Evolutionary conservation across 1,140 invertebrate species (phyloP).

Genomic region (Macrobrachium nipponense): DNA sequence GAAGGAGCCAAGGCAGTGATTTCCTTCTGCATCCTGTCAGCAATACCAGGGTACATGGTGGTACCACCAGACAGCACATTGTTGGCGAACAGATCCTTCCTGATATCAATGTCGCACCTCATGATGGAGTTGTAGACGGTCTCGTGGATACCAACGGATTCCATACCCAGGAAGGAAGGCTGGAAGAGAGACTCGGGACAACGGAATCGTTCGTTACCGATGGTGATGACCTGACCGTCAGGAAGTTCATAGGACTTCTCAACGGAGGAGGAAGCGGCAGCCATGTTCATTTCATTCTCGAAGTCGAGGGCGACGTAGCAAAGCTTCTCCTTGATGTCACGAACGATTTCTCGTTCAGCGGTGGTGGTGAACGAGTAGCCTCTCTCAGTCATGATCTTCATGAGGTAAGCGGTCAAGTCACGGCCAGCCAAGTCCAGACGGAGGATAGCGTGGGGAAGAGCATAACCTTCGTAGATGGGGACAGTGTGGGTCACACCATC

Average conservation of each 20-base stretch:
- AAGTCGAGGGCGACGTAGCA: slow-evolving; percentile 46
- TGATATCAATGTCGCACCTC: slow-evolving; percentile 90
- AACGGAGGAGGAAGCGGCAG: slow-evolving; percentile 44
- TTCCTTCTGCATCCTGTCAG: slow-evolving; percentile 88
- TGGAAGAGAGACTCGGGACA: slow-evolving; percentile 89
- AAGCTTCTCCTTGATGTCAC: slow-evolving; percentile 83
- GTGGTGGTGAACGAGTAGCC: slow-evolving; percentile 70
- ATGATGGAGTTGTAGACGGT: slow-evolving; percentile 91
- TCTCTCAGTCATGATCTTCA: slow-evolving; percentile 91
- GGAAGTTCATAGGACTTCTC: slow-evolving; percentile 85
- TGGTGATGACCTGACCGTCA: slow-evolving; percentile 85
- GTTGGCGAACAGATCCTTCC: slow-evolving; percentile 84
- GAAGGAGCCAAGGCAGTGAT: slow-evolving; percentile 87
- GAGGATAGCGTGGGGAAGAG: slow-evolving; percentile 88
- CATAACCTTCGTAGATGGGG: slow-evolving; percentile 93
- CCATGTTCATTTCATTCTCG: slow-evolving; percentile 38
- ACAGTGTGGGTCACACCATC: slow-evolving; percentile 96
- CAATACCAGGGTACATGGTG: slow-evolving; percentile 86
- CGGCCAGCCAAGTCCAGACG: slow-evolving; percentile 89
- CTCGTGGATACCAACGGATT: slow-evolving; percentile 85
- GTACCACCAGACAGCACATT: slow-evolving; percentile 84
- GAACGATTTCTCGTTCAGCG: slow-evolving; percentile 89
- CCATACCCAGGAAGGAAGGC: slow-evolving; percentile 84
- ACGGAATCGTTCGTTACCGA: slow-evolving; percentile 86
- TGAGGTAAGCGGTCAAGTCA: slow-evolving; percentile 89